Evolutionary conservation across 2,797 vertebrate species (phyloP), one percentile per base, ranked within the genome.

Genomic region (Enteromius fasciolatus): DNA sequence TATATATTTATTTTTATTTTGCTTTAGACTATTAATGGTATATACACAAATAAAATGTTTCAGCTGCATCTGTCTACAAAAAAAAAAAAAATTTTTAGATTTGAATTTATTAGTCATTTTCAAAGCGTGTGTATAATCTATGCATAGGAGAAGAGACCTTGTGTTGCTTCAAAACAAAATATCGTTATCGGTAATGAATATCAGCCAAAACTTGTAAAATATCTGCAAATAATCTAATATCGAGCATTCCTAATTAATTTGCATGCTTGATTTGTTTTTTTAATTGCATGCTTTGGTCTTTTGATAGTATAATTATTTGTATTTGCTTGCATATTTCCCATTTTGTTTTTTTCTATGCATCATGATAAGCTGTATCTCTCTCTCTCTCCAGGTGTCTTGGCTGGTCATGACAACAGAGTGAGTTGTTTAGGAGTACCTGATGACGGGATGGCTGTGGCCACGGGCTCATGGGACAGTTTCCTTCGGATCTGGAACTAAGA

Each of bases 381-480:
- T 39, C 36, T 9, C 36, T 8, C 36, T 44, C 2, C 87, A 96
- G 96, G 96, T 88, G 95, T 97, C 80, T 93, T 97, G 80, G 95
- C 96, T 78, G 96, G 96, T 84, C 96, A 97, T 50, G 96, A 97
- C 90, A 97, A 97, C 94, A 93, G 95, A 78, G 96, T 96, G 87
- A 96, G 95, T 93, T 97, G 96, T 91, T 92, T 97, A 92, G 96
- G 96, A 46, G 95, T 97, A 25, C 96, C 95, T 39, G 93, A 95
- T 80, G 96, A 97, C 1, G 96, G 96, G 87, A 96, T 97, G 96
- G 96, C 95, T 87, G 95, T 96, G 91, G 96, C 95, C 86, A 97
- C 96, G 76, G 96, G 96, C 81, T 97, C 96, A 89, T 97, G 96
- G 96, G 96, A 97, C 93, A 97, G 96, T 94, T 97, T 97, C 91